These are phyloP conservation scores for Anadara kagoshimensis DNA, from an alignment of 1,140 invertebrate genomes.

Conservation along the genomic window DNA sequence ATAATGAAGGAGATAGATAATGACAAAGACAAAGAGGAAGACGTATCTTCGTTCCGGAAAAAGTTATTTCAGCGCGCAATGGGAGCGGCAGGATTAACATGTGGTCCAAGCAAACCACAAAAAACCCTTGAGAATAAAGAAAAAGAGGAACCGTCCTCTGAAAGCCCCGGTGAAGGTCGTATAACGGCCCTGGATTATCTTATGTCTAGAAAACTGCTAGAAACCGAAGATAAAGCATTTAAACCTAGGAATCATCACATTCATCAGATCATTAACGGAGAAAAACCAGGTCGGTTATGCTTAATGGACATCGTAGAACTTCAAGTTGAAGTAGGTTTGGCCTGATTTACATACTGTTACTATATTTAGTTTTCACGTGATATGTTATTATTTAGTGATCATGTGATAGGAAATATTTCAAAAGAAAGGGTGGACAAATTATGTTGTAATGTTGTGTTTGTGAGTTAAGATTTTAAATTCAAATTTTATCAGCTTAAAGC, in stretches of 20 bases:
- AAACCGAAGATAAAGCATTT: constrained; percentile 27
- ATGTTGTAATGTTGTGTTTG: too few species aligned
- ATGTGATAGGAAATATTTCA: too few species aligned
- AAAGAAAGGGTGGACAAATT: too few species aligned
- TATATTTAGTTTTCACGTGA: background rate
- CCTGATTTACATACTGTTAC: constrained; percentile 1
- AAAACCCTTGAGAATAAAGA: constrained; percentile 13
- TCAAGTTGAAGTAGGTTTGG: constrained; percentile 43
- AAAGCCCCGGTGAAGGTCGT: constrained; percentile 3
- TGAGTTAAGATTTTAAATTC: too few species aligned
- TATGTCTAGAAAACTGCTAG: constrained; percentile 28
- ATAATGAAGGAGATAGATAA: constrained; percentile 15
- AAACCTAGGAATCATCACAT: constrained; percentile 34
- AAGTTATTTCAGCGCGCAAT: constrained; percentile 21
- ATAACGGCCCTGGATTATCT: constrained; percentile 34
- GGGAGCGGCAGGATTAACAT: background rate
- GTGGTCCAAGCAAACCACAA: constrained; percentile 6
- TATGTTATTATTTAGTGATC: too few species aligned
- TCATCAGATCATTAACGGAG: constrained; percentile 34
- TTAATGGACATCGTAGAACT: constrained; percentile 41
- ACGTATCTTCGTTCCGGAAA: constrained; percentile 32
- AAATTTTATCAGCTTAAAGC: too few species aligned
- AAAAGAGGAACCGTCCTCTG: background rate
- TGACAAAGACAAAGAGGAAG: constrained; percentile 17
- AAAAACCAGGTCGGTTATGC: constrained; percentile 35